Evolutionary conservation across 2,888 invertebrate genomes (phyloP), one percentile per base, ranked within the genome.

Genomic region (Protodeltote pygarga): DNA sequence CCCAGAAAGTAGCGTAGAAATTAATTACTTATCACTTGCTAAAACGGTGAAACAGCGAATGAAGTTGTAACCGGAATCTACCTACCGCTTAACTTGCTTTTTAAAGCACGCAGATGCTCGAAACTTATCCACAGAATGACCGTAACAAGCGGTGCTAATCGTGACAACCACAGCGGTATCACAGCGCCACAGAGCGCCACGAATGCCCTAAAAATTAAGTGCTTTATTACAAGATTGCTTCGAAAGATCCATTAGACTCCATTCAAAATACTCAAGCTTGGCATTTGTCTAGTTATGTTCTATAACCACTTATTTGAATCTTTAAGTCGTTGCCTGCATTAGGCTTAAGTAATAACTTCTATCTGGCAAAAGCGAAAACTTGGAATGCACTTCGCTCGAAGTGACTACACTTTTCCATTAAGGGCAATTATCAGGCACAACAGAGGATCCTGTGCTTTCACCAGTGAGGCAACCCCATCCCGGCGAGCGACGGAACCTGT

Each of bases 331-430:
- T 77, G 79, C 74, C 78, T 77, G 79, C 75, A 77, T 79, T 77
- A 77, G 79, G 77, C 81, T 85, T 85, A 84, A 81, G 81, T 83
- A 81, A 88, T 88, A 88, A 88, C 82, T 87, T 87, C 83, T 83
- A 86, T 85, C 83, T 85, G 81, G 75, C 79, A 84, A 79, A 76
- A 79, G 82, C 81, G 81, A 85, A 87, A 90, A 89, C 89, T 91
- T 87, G 84, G 82, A 89, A 90, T 90, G 89, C 89, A 89, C 85
- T 90, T 89, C 77, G 83, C 79, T 73, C 77, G 80, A 81, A 88
- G 85, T 83, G 85, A 92, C 90, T 87, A 89, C 90, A 91, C 87
- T 91, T 92, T 92, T 91, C 91, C 91, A 92, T 92, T 92, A 92
- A 83, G 75, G 79, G 82, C 90, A 92, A 92, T 92, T 92, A 92